Evolutionary conservation across 1,140 invertebrate species (phyloP).

Genomic region (Ips typographus): DNA sequence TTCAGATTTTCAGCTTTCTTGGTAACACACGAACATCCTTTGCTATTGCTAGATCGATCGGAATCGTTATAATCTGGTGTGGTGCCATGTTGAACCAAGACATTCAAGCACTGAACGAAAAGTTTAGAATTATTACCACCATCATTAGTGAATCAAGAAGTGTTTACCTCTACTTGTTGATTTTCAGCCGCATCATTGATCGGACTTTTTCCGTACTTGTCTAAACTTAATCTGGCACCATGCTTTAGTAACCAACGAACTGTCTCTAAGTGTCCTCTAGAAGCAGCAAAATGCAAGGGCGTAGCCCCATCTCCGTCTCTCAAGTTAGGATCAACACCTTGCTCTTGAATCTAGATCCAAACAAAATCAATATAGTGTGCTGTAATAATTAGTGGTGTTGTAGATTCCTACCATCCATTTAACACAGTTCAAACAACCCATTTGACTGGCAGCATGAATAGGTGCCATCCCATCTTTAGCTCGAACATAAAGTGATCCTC

Average conservation of each 20-base stretch:
- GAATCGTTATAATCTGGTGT: slow-evolving; percentile 59
- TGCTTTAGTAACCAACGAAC: slow-evolving; percentile 81
- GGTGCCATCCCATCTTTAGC: slow-evolving; percentile 88
- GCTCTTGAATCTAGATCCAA: slow-evolving; percentile 70
- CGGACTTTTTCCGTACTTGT: slow-evolving; percentile 84
- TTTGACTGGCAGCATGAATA: slow-evolving; percentile 84
- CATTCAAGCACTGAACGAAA: slow-evolving; percentile 67
- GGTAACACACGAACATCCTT: slow-evolving; percentile 44
- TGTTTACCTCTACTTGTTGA: slow-evolving; percentile 79
- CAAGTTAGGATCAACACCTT: slow-evolving; percentile 78
- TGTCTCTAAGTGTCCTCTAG: slow-evolving; percentile 75
- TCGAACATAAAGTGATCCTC: slow-evolving; percentile 71
- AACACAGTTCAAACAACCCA: slow-evolving; percentile 80
- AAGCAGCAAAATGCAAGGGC: slow-evolving; percentile 78
- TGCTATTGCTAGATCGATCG: slow-evolving; percentile 31
- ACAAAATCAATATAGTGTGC: slow-evolving; percentile 37
- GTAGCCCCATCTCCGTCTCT: slow-evolving; percentile 83
- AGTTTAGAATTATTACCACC: slow-evolving; percentile 8
- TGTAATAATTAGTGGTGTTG: neutral
- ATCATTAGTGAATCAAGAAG: neutral
- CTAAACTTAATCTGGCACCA: slow-evolving; percentile 73
- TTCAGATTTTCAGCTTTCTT: slow-evolving; percentile 43
- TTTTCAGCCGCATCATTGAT: slow-evolving; percentile 88
- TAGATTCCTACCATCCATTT: slow-evolving; percentile 78
- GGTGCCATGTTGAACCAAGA: slow-evolving; percentile 74